Evolutionary conservation across 2,113 vertebrate species (phyloP).

Genomic region (rat (Rattus norvegicus)): DNA sequence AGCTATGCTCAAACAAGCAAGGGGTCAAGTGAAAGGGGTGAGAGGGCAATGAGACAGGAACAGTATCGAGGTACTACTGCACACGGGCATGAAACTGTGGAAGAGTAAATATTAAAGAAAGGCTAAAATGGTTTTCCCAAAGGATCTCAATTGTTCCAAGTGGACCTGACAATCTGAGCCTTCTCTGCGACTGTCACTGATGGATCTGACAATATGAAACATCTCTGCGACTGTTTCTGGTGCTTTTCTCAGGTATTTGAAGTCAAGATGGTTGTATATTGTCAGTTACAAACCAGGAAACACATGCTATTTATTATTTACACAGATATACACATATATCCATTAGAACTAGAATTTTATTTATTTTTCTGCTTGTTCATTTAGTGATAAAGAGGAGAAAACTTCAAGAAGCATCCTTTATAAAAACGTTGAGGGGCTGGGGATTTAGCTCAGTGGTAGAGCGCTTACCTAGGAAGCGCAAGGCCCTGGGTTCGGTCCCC

Average conservation of each 20-base stretch:
- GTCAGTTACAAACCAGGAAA: neutral
- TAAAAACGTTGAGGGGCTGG: neutral
- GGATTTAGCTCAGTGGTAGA: too few species aligned
- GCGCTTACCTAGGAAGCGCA: too few species aligned
- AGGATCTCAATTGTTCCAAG: neutral
- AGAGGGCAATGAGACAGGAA: neutral
- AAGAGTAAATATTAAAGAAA: neutral
- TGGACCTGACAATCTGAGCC: neutral
- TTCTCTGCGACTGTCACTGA: too few species aligned
- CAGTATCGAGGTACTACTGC: neutral
- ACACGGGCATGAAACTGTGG: neutral
- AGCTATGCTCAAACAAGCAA: neutral
- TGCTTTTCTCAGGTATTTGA: neutral
- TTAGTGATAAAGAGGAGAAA: neutral
- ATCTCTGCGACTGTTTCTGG: neutral
- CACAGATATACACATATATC: neutral
- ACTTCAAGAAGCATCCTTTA: neutral
- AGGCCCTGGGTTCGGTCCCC: too few species aligned
- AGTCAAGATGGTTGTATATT: neutral
- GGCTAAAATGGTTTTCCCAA: conserved; percentile 76
- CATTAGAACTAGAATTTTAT: neutral
- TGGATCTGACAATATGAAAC: too few species aligned
- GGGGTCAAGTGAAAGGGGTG: neutral
- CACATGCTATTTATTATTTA: neutral
- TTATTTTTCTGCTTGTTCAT: neutral